Conservation (phyloP, 1,140 invertebrate species). For the Brachionus rotundiformis region DNA sequence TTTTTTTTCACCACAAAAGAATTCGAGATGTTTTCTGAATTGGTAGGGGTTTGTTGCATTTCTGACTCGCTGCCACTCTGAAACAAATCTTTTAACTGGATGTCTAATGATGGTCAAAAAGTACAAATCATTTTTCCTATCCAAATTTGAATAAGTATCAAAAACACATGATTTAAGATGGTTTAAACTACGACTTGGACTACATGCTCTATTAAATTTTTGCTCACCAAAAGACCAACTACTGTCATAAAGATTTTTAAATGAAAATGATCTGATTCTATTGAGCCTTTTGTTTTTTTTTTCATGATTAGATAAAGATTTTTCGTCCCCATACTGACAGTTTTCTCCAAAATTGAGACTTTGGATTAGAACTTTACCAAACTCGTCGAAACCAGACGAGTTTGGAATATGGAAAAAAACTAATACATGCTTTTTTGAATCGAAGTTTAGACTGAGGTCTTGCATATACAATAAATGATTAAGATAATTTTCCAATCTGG, state of each 20-base stretch:
- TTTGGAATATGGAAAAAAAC: slow-evolving; percentile 98
- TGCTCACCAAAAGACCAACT: slow-evolving; percentile 94
- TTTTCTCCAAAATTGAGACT: no score
- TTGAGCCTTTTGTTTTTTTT: slow-evolving; percentile 39
- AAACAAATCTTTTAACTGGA: slow-evolving; percentile 79
- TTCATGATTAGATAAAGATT: neutral
- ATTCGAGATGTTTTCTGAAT: neutral
- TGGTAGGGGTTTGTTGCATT: no score
- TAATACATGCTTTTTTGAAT: slow-evolving; percentile 77
- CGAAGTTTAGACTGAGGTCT: neutral
- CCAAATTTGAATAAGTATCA: neutral
- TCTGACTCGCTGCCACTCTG: slow-evolving; percentile 91
- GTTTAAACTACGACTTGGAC: slow-evolving; percentile 97
- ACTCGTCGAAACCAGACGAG: slow-evolving; percentile 82
- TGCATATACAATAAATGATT: neutral
- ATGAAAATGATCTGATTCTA: slow-evolving; percentile 43
- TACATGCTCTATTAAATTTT: slow-evolving; percentile 97
- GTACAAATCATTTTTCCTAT: slow-evolving; percentile 71
- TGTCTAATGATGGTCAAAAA: slow-evolving; percentile 92
- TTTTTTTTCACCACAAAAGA: neutral
- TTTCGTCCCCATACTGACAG: no score
- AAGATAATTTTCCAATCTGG: neutral
- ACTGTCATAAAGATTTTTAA: neutral
- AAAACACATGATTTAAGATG: slow-evolving; percentile 79
- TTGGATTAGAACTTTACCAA: no score